These are phyloP conservation scores for Drosophila kepulauana DNA, from an alignment of 1,140 invertebrate species.

Conservation along the genomic window DNA sequence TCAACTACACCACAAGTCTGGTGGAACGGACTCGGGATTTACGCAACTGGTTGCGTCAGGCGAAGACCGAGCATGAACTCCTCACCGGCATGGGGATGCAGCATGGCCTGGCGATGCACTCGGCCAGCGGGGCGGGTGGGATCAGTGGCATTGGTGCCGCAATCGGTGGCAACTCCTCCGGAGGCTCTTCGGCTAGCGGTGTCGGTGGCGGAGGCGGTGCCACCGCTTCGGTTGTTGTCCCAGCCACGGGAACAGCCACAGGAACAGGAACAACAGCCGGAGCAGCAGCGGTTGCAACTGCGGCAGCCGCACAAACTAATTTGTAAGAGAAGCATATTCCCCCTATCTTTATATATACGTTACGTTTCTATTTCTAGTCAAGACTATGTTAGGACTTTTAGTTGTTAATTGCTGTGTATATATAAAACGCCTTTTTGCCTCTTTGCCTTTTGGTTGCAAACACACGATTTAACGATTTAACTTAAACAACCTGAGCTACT, in stretches of 20 bases:
- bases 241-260: neutral
- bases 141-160: constrained; percentile 22
- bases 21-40: constrained; percentile 89
- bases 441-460: constrained; percentile 5
- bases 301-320: constrained; percentile 39
- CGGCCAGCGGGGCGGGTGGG: neutral
- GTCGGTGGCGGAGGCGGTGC: neutral
- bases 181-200: neutral
- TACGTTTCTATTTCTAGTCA: neutral
- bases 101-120: constrained; percentile 31
- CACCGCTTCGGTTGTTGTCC: neutral
- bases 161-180: neutral
- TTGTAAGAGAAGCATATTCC: constrained; percentile 19
- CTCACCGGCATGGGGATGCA: constrained; percentile 57
- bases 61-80: constrained; percentile 80
- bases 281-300: neutral
- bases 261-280: neutral
- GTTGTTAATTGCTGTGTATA: constrained; percentile 16
- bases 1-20: constrained; percentile 86
- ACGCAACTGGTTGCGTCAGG: constrained; percentile 87
- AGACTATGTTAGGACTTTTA: neutral
- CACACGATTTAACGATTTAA: neutral
- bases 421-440: constrained; percentile 21
- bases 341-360: neutral
- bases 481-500: constrained; percentile 24